Evolutionary conservation across 2,113 vertebrate genomes (phyloP).

Genomic region (Melanerpes formicivorus): DNA sequence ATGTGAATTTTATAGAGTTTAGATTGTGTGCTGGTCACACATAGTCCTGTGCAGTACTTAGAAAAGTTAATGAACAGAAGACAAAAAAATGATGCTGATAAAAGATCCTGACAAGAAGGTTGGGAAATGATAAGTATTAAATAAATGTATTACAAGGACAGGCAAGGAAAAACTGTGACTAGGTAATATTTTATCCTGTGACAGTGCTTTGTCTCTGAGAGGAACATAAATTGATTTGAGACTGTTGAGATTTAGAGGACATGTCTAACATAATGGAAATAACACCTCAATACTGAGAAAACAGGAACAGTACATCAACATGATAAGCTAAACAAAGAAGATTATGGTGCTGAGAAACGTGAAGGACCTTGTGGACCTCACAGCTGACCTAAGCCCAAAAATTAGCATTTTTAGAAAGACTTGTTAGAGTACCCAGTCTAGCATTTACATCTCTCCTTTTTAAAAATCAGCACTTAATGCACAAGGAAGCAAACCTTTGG

Average conservation of each 20-base stretch:
- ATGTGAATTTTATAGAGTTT: constrained; percentile 29
- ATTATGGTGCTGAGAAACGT: constrained; percentile 17
- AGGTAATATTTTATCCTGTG: neutral
- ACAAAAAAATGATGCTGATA: constrained; percentile 5
- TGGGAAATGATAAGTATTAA: neutral
- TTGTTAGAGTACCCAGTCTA: neutral
- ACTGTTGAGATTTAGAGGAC: constrained; percentile 16
- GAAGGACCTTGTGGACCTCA: neutral
- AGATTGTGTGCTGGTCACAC: neutral
- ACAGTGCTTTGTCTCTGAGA: constrained; percentile 12
- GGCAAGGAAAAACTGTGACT: neutral
- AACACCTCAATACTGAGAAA: constrained; percentile 23
- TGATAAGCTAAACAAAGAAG: constrained; percentile 52
- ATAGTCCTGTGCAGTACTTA: neutral
- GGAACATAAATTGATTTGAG: constrained; percentile 32
- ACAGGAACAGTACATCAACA: constrained; percentile 47
- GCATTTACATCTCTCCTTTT: neutral
- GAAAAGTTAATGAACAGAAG: constrained; percentile 35
- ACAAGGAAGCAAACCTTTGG: neutral
- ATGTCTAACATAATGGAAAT: constrained; percentile 41
- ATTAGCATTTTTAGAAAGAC: neutral
- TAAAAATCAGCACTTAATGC: neutral
- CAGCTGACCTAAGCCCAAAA: neutral
- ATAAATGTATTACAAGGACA: constrained; percentile 21
- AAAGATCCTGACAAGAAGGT: constrained; percentile 4